phyloP scores from a whole-genome alignment of 2,797 vertebrate genomes.

The Paratrypauchen microcephalus region DNA sequence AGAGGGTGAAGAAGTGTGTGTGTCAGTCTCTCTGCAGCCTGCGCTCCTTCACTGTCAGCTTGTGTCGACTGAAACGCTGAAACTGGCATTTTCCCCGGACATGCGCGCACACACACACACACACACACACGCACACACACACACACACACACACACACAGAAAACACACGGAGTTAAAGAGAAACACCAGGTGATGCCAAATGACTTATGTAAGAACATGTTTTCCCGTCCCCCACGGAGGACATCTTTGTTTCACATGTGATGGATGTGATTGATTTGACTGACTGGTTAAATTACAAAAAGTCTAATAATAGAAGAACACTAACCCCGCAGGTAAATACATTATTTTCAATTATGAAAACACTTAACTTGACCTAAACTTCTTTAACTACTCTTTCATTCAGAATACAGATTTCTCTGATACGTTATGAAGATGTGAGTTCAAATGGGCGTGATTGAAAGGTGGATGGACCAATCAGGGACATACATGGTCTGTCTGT shows the following conservation, averaged over 20 bases:
- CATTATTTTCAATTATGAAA: neutral
- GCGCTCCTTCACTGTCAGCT: slow-evolving; percentile 57
- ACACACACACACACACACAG: slow-evolving; percentile 9
- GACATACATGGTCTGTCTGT: too few relatives aligned
- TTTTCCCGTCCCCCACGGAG: neutral
- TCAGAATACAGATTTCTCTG: too few relatives aligned
- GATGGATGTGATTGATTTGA: neutral
- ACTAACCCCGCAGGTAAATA: neutral
- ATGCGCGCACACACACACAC: slow-evolving; percentile 10
- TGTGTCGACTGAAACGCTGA: slow-evolving; percentile 35
- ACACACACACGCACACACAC: neutral
- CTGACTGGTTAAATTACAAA: neutral
- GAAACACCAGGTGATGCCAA: neutral
- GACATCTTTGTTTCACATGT: neutral
- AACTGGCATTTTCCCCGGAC: slow-evolving; percentile 38
- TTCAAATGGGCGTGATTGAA: too few relatives aligned
- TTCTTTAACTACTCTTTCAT: too few relatives aligned
- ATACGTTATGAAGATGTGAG: too few relatives aligned
- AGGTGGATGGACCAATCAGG: too few relatives aligned
- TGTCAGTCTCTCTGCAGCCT: slow-evolving; percentile 45
- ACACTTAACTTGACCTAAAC: neutral
- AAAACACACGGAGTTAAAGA: neutral
- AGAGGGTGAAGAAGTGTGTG: slow-evolving; percentile 19
- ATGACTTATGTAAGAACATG: slow-evolving; percentile 3
- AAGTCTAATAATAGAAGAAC: neutral